Evolutionary conservation across 2,113 vertebrate genomes (phyloP).

Genomic region (Suncus etruscus): DNA sequence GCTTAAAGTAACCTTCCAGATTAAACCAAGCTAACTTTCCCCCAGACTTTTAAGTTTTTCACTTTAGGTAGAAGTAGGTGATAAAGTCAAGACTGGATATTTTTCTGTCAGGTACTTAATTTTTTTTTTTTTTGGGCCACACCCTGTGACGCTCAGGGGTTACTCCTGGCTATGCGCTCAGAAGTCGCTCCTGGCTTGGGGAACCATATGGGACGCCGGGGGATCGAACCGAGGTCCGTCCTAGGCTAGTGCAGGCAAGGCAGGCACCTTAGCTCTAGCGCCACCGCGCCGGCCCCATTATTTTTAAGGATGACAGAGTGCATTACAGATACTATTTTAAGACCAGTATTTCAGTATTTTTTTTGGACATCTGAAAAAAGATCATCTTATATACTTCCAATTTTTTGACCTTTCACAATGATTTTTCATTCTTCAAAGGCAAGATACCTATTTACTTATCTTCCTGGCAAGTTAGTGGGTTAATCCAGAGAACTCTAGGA

Average conservation of each 20-base stretch:
- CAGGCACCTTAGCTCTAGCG: too few relatives aligned
- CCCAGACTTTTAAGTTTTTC: neutral
- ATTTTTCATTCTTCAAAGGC: neutral
- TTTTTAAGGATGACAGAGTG: neutral
- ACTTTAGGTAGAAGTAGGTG: neutral
- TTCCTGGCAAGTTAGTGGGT: neutral
- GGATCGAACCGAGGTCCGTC: too few relatives aligned
- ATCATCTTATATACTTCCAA: neutral
- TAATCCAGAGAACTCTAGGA: neutral
- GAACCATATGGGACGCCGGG: too few relatives aligned
- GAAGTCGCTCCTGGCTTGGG: too few relatives aligned
- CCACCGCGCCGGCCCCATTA: too few relatives aligned
- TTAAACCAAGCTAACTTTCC: neutral
- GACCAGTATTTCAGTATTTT: too few relatives aligned
- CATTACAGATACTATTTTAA: neutral
- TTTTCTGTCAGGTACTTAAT: neutral
- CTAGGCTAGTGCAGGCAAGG: too few relatives aligned
- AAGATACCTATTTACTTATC: neutral
- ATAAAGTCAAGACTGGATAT: neutral
- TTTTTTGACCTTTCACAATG: constrained; percentile 29
- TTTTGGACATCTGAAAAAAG: neutral
- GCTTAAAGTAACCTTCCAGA: neutral
- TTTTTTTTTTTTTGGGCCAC: too few relatives aligned
- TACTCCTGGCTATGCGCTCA: too few relatives aligned
- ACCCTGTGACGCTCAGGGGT: too few relatives aligned